Evolutionary conservation across 1,140 invertebrate genomes (phyloP), one percentile per base, ranked within the genome.

Genomic region (Hyles euphorbiae): DNA sequence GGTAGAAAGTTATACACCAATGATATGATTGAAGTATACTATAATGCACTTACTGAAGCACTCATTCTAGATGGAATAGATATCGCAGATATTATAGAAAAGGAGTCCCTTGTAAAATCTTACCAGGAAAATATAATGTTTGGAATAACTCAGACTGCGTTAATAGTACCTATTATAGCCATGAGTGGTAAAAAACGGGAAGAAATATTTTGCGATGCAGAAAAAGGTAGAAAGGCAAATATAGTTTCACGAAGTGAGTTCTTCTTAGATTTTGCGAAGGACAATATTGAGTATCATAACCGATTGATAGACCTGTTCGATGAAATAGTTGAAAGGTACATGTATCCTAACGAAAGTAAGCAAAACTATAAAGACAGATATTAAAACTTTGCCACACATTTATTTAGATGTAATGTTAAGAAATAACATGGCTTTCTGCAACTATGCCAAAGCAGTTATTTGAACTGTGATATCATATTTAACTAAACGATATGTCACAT

Each of bases 261-360:
- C 52, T 87, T 90, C 48, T 73, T 90, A 64, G 73, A 87, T 53
- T 69, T 84, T 10, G 89, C 88, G 46, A 64, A 80, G 45, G 67
- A 72, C 3, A 81, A 90, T 62, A 53, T 76, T 7, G 9, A 70
- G 0, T 91, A 90, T 65, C 65, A 72, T 22, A 63, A 70, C 40
- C 70, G 89, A 7, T 56, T 91, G 9, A 67, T 64, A 10, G 90
- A 91, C 64, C 75, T 91, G 57, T 66, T 91, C 6, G 74, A 90
- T 58, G 89, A 90, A 65, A 82, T 91, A 45, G 67, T 91, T 3
- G 89, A 91, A 74, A 74, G 79, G 67, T 90, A 77, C 65, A 67
- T 90, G 3, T 68, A 58, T 45, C 70, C 56, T 22, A 60, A 49
- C 56, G 50, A 61, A 48, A 47, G 45, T 56, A 61, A 58, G 50